Evolutionary conservation across 23 tunicate species (phyloP), one percentile per base, ranked within the genome.

Genomic region (Ascidia mentula): DNA sequence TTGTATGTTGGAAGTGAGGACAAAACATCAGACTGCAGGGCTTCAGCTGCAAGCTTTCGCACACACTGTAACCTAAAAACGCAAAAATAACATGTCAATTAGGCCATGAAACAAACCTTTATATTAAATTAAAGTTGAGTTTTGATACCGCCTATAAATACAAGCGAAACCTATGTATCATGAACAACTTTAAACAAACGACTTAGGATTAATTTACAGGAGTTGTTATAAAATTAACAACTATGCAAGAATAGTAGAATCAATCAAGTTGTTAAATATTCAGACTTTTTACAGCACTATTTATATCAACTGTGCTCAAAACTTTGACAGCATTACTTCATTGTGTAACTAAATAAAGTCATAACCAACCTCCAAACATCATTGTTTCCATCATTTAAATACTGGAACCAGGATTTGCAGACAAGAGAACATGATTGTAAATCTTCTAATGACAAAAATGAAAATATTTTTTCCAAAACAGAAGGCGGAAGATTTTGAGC

Each of bases 401-500:
- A 82, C 31, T 89, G 77, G 75, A 80, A 80, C 95, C 95, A 89
- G 0, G 85, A 79, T 79, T 89, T 89, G 39, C 95, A 89, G n/a
- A 89, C 95, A 46, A 84, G 42, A 0, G 85, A 79, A 45, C 95
- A 89, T 2, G 88, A 73, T 39, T 79, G 89, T 38, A 89, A 53
- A 34, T 89, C 95, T 73, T 79, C 75, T 32, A 87, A 40, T 6
- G 85, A 79, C 40, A 89, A 77, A 80, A 60, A 89, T 6, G 85
- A 84, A 74, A 89, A 89, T 39, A 89, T 75, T 34, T 61, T 59
- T 74, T 89, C 89, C 15, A 89, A 40, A 5, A 84, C 85, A 30
- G 33, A 9, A 17, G 78, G 13, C 2, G 95, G 89, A 36, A 89
- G 78, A 34, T 69, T 35, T 26, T 82, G 80, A 35, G 93, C 87